These are phyloP conservation scores for Microchirus variegatus DNA, from an alignment of 2,797 vertebrate species.

Conservation along the genomic window DNA sequence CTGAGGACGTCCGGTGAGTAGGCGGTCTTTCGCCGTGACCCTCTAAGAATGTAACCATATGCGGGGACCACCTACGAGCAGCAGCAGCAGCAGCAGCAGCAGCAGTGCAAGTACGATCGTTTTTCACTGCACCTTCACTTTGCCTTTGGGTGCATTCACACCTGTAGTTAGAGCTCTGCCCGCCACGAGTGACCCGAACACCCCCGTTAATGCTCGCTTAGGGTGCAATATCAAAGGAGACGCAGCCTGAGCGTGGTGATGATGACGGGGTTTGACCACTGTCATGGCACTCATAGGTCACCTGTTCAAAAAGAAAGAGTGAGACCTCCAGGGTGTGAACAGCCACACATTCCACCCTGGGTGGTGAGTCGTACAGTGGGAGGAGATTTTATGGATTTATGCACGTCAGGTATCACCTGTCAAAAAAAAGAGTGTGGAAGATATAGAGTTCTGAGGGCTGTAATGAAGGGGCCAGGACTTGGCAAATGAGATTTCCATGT, in stretches of 20 bases:
- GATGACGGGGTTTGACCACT: too few relatives aligned
- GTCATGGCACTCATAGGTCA: too few relatives aligned
- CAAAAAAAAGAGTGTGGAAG: slow-evolving; percentile 38
- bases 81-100: neutral
- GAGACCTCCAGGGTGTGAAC: slow-evolving; percentile 23
- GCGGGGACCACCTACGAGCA: neutral
- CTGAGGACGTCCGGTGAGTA: neutral
- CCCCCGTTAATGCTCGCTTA: neutral
- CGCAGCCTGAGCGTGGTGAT: slow-evolving; percentile 27
- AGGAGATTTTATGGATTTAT: slow-evolving; percentile 61
- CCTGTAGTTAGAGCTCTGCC: neutral
- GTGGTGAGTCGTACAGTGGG: slow-evolving; percentile 51
- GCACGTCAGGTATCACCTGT: slow-evolving; percentile 65
- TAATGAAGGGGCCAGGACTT: slow-evolving; percentile 51
- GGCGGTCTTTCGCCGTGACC: neutral
- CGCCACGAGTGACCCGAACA: neutral
- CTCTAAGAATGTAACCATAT: neutral
- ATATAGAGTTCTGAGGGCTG: slow-evolving; percentile 56
- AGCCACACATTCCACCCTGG: slow-evolving; percentile 52
- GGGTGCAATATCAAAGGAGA: slow-evolving; percentile 21
- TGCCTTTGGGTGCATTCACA: neutral
- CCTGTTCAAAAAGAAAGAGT: too few relatives aligned
- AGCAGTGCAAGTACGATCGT: neutral
- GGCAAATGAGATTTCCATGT: slow-evolving; percentile 63
- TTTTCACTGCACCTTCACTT: neutral